Percentiles rank a stretch among this genome's conserved stretches.
phyloP scores from a whole-genome alignment of 2,113 vertebrate genomes.

The Nothoprocta perdicaria region DNA sequence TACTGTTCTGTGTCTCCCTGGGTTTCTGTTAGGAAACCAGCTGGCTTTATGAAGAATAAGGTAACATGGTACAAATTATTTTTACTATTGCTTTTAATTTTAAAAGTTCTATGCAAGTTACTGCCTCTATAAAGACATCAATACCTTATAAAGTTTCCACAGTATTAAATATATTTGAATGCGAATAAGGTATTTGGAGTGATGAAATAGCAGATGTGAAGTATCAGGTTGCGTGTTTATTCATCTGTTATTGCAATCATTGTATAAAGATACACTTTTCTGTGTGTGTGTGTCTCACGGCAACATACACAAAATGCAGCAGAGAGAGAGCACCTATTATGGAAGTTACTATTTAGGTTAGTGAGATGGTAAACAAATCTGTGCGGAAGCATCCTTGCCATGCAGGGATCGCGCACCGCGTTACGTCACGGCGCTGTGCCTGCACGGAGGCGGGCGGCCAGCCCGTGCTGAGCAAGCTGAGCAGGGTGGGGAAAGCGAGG shows the following conservation, averaged over 20 bases:
- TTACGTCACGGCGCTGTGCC: neutral
- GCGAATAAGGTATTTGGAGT: conserved; percentile 62
- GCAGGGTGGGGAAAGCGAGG: neutral
- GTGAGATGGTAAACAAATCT: conserved; percentile 46
- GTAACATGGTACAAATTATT: conserved; percentile 52
- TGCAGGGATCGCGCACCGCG: neutral
- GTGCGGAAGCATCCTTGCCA: conserved; percentile 44
- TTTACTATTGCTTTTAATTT: conserved; percentile 69
- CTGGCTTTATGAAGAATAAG: conserved; percentile 53
- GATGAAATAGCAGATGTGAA: conserved; percentile 78
- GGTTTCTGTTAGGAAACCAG: conserved; percentile 26
- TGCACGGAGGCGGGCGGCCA: neutral
- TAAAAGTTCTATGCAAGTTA: conserved; percentile 51
- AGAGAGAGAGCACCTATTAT: conserved; percentile 47
- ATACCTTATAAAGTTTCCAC: conserved; percentile 72
- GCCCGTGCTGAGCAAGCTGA: neutral
- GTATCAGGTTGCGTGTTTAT: conserved; percentile 84
- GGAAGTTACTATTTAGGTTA: conserved; percentile 63
- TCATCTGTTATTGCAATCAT: conserved; percentile 75
- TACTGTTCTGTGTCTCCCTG: conserved; percentile 12
- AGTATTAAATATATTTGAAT: conserved; percentile 65
- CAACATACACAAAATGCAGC: conserved; percentile 41
- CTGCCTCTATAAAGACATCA: conserved; percentile 70
- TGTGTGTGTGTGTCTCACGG: conserved; percentile 69
- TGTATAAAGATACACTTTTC: conserved; percentile 54